These are phyloP conservation scores for Athalia cordata DNA, from an alignment of 2,888 invertebrate species.

Conservation along the genomic window DNA sequence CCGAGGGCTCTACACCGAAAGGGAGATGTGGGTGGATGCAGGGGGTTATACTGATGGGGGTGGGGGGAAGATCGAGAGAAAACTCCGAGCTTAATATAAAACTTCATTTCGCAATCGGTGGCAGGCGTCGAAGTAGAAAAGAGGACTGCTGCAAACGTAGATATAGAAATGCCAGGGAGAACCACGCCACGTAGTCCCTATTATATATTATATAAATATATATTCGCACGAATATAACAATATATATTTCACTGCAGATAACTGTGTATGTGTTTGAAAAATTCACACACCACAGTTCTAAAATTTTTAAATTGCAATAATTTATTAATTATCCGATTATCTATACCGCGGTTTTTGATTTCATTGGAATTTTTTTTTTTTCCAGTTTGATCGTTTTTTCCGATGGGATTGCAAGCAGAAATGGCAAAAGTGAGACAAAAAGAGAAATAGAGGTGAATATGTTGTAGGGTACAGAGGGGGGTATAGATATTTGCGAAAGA, in stretches of 20 bases:
- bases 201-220: too few relatives aligned
- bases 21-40: slow-evolving; percentile 35
- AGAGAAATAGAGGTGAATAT: not conserved
- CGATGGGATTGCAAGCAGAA: too few relatives aligned
- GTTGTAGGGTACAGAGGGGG: not conserved
- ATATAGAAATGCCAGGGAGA: too few relatives aligned
- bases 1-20: slow-evolving; percentile 53
- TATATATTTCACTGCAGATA: too few relatives aligned
- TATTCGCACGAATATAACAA: too few relatives aligned
- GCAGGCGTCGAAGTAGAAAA: slow-evolving; percentile 49
- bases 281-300: too few relatives aligned
- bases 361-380: not conserved
- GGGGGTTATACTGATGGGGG: slow-evolving; percentile 38
- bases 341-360: not conserved
- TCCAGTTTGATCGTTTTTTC: too few relatives aligned
- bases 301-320: not conserved
- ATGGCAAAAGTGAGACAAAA: not conserved
- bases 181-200: too few relatives aligned
- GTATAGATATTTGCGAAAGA: slow-evolving; percentile 25
- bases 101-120: slow-evolving; percentile 73
- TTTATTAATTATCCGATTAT: not conserved
- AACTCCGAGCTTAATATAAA: slow-evolving; percentile 71
- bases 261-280: too few relatives aligned
- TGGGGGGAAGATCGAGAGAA: slow-evolving; percentile 53
- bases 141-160: slow-evolving; percentile 42